Percentiles rank a stretch among this genome's conserved stretches.
Conservation (phyloP, 1,140 invertebrate species). For the Ganaspis sp. region DNA sequence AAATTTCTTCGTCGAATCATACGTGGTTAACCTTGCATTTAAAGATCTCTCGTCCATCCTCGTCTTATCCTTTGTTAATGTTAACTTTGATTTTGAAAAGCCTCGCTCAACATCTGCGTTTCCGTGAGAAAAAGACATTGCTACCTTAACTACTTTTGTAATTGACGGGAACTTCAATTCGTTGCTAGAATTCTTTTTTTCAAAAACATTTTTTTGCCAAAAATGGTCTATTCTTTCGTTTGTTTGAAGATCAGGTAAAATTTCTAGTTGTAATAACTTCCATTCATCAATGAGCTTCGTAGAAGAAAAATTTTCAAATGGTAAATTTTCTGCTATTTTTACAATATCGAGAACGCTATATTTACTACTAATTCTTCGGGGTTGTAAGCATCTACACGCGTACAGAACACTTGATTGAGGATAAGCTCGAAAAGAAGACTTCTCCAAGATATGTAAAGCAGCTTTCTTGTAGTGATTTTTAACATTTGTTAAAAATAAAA, state of each 20-base stretch:
- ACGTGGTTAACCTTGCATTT: neutral
- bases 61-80: neutral
- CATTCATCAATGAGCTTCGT: neutral
- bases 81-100: neutral
- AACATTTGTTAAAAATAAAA: neutral
- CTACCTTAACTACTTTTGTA: neutral
- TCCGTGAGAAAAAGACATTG: neutral
- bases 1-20: neutral
- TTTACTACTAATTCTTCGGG: neutral
- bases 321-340: neutral
- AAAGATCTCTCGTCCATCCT: neutral
- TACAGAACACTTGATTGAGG: neutral
- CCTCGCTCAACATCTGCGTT: neutral
- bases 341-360: neutral
- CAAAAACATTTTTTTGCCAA: neutral
- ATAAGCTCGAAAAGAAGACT: neutral
- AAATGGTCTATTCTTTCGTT: neutral
- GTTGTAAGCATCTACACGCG: neutral
- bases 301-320: neutral
- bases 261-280: neutral
- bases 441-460: neutral
- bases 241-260: neutral
- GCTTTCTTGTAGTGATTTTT: neutral
- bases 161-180: neutral
- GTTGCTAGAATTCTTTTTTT: neutral